Evolutionary conservation across 2,113 vertebrate genomes (phyloP).

Genomic region (Trogon surrucura): DNA sequence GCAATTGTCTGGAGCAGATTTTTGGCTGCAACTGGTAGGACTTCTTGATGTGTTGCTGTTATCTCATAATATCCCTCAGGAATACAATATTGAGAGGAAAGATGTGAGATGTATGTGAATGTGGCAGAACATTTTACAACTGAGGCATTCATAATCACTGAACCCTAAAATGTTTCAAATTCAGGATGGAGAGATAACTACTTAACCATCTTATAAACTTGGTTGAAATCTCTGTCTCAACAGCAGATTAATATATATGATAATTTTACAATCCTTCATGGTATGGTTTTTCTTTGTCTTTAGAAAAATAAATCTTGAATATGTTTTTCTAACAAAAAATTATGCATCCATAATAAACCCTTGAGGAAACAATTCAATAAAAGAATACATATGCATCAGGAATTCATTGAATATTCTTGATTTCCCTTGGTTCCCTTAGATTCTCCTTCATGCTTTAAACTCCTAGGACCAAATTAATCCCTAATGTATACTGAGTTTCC

Average conservation of each 20-base stretch:
- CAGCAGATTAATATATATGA: conserved; percentile 55
- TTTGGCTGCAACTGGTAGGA: background rate
- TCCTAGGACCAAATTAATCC: conserved; percentile 7
- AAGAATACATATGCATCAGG: conserved; percentile 49
- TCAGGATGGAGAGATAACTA: background rate
- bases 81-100: conserved; percentile 1
- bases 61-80: background rate
- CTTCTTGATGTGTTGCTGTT: background rate
- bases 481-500: background rate
- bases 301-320: background rate
- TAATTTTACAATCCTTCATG: conserved; percentile 62
- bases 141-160: background rate
- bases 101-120: background rate
- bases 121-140: conserved; percentile 3
- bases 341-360: conserved; percentile 40
- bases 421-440: conserved; percentile 60
- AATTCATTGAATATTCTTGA: conserved; percentile 59
- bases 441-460: conserved; percentile 50
- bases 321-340: conserved; percentile 35
- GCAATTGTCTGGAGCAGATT: conserved; percentile 1
- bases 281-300: background rate
- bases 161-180: conserved; percentile 35
- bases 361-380: conserved; percentile 42
- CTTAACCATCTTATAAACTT: conserved; percentile 17
- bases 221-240: conserved; percentile 19